Evolutionary conservation across 2,888 invertebrate genomes (phyloP).

Genomic region (Linyphia triangularis): DNA sequence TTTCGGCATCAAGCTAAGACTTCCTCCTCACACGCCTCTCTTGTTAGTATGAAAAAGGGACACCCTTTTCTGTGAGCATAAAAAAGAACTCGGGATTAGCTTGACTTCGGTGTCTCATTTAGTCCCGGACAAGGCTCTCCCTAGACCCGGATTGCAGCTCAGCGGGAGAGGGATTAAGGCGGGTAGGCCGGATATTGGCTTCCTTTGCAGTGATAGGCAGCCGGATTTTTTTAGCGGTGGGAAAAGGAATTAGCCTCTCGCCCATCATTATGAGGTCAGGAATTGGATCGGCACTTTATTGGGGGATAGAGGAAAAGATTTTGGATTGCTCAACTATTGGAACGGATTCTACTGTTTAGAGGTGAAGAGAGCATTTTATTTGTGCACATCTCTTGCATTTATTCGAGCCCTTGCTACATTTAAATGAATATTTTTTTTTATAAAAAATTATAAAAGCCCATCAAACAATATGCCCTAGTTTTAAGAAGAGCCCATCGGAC

Average conservation of each 20-base stretch:
- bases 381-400: too few relatives aligned
- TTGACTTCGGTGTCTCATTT: slow-evolving; percentile 49
- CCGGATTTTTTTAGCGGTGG: slow-evolving; percentile 42
- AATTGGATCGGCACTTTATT: slow-evolving; percentile 16
- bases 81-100: slow-evolving; percentile 52
- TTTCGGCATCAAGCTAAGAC: too few relatives aligned
- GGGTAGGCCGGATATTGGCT: slow-evolving; percentile 73
- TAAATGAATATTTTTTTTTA: too few relatives aligned
- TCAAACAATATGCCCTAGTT: too few relatives aligned
- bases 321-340: too few relatives aligned
- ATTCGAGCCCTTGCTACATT: too few relatives aligned
- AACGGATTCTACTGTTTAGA: too few relatives aligned
- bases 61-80: background rate
- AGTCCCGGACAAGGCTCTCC: slow-evolving; percentile 33
- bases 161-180: slow-evolving; percentile 71
- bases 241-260: slow-evolving; percentile 4
- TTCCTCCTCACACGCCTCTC: too few relatives aligned
- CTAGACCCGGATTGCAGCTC: slow-evolving; percentile 53
- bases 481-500: too few relatives aligned
- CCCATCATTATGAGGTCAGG: slow-evolving; percentile 49
- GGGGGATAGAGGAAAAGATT: too few relatives aligned
- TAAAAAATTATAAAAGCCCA: too few relatives aligned
- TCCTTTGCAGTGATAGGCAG: slow-evolving; percentile 45
- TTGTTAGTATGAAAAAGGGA: background rate
- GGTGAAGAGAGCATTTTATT: too few relatives aligned